Percentiles rank a stretch among this genome's conserved stretches.
phyloP scores from a whole-genome alignment of 2,888 invertebrate species.

The Drosophila nigricruria region DNA sequence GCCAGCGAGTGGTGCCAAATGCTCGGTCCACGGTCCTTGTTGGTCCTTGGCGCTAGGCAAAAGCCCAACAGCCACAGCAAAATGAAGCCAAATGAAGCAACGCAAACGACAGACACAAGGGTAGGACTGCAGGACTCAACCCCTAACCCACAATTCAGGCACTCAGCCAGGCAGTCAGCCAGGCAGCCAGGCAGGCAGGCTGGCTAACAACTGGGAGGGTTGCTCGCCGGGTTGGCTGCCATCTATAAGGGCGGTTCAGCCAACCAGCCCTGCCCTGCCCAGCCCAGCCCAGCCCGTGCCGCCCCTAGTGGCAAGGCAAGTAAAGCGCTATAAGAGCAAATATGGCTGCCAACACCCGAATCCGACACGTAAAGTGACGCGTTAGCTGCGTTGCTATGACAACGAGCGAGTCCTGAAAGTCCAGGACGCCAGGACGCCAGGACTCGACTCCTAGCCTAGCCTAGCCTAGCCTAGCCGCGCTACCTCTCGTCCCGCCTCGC shows the following conservation, averaged over 20 bases:
- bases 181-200: not conserved
- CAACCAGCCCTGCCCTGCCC: not conserved
- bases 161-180: not conserved
- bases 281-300: not conserved
- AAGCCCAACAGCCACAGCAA: slow-evolving; percentile 46
- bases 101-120: slow-evolving; percentile 42
- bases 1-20: slow-evolving; percentile 64
- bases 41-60: slow-evolving; percentile 19
- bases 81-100: slow-evolving; percentile 65
- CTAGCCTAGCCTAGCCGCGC: not conserved
- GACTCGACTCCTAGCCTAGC: slow-evolving; percentile 1
- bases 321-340: slow-evolving; percentile 84
- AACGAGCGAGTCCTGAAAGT: slow-evolving; percentile 69
- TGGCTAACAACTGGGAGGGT: slow-evolving; percentile 24
- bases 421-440: not conserved
- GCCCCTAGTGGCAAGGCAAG: slow-evolving; percentile 65
- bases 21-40: slow-evolving; percentile 35
- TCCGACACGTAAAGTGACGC: slow-evolving; percentile 85
- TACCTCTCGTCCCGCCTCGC: not conserved
- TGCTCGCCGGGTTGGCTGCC: slow-evolving; percentile 57
- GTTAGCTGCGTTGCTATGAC: slow-evolving; percentile 84
- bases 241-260: slow-evolving; percentile 56
- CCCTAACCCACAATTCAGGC: slow-evolving; percentile 10
- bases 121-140: slow-evolving; percentile 39
- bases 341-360: slow-evolving; percentile 85